Evolutionary conservation across 2,888 invertebrate species (phyloP).

Genomic region (Fragum fragum): DNA sequence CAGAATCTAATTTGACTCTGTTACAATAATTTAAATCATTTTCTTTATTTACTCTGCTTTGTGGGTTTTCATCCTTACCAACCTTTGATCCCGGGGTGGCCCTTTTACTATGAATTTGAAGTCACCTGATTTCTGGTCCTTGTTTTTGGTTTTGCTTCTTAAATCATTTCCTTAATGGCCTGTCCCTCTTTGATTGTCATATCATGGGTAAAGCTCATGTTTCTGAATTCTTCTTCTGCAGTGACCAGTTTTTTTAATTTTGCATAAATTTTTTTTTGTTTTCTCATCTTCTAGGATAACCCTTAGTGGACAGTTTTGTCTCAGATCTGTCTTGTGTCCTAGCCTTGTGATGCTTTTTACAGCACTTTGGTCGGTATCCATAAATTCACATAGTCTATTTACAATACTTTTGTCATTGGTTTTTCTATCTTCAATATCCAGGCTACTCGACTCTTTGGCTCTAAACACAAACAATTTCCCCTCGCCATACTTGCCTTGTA

Average conservation of each 20-base stretch:
- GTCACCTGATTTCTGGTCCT: background rate
- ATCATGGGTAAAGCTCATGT: slow-evolving; percentile 3
- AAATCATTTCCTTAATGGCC: background rate
- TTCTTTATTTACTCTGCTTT: no score
- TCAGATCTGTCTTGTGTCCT: background rate
- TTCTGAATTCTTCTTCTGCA: slow-evolving; percentile 3
- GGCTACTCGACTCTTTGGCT: background rate
- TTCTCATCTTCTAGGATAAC: slow-evolving; percentile 7
- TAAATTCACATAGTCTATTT: slow-evolving; percentile 1
- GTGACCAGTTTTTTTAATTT: background rate
- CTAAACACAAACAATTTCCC: background rate
- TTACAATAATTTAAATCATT: background rate
- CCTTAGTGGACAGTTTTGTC: background rate
- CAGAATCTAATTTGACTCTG: background rate
- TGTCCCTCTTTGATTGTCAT: slow-evolving; percentile 8
- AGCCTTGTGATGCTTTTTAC: slow-evolving; percentile 7
- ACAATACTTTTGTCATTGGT: background rate
- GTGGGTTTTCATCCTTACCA: background rate
- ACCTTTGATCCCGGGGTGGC: background rate
- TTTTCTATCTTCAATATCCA: background rate
- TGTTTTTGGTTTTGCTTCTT: slow-evolving; percentile 5
- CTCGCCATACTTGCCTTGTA: slow-evolving; percentile 7
- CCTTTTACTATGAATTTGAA: background rate
- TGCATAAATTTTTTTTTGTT: slow-evolving; percentile 1
- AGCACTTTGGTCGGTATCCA: background rate